phyloP scores from a whole-genome alignment of 2,888 invertebrate species.

The Hecatera dysodea region DNA sequence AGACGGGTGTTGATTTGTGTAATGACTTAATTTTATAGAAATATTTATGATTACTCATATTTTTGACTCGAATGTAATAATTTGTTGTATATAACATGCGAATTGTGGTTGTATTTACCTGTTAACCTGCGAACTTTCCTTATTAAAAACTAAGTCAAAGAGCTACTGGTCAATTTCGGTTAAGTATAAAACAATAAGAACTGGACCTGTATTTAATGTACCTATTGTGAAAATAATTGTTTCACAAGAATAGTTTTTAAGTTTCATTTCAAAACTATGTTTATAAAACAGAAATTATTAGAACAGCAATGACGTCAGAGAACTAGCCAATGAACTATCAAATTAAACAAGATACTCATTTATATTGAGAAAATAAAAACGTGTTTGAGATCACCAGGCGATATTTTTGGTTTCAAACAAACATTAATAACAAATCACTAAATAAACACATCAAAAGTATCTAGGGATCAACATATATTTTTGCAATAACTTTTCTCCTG shows the following conservation, averaged over 20 bases:
- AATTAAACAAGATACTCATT: background rate
- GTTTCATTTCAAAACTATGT: background rate
- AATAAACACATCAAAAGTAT: no score
- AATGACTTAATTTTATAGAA: background rate
- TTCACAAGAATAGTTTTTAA: background rate
- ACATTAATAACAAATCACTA: background rate
- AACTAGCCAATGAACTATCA: constrained; percentile 25
- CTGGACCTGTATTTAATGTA: background rate
- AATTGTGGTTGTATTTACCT: background rate
- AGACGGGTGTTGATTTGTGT: background rate
- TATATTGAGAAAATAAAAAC: constrained; percentile 23
- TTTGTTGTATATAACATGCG: background rate
- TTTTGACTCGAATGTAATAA: no score
- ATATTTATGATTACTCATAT: no score
- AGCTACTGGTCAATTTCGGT: constrained; percentile 1
- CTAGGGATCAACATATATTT: no score
- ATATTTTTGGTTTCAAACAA: constrained; percentile 11
- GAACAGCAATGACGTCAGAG: constrained; percentile 24
- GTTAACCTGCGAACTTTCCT: background rate
- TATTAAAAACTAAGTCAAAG: constrained; percentile 8
- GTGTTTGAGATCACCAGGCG: background rate
- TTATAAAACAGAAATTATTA: background rate
- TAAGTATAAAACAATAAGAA: background rate
- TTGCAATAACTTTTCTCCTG: no score
- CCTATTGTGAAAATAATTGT: constrained; percentile 1